Conservation (phyloP, 2,113 vertebrate genomes). For the Anoplopoma fimbria region DNA sequence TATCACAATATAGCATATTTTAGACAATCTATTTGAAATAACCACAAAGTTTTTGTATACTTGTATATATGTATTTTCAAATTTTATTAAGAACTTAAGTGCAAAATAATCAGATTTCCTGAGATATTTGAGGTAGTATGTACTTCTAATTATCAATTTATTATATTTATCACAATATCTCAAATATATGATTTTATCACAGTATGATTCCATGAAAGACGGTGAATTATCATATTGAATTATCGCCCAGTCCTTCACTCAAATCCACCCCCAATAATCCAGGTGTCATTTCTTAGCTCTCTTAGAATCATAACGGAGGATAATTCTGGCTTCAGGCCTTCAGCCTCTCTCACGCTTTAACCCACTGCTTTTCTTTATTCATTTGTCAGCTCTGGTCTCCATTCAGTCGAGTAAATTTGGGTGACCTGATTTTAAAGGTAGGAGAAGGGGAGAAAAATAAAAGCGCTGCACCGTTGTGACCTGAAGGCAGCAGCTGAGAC, state of each 20-base stretch:
- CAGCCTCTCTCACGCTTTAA: conserved; percentile 4
- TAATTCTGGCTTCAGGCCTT: background rate
- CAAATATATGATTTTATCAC: no score
- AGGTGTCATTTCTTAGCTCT: no score
- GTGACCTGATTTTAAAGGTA: conserved; percentile 60
- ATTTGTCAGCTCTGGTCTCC: background rate
- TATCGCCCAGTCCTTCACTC: no score
- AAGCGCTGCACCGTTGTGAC: conserved; percentile 8
- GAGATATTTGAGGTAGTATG: background rate
- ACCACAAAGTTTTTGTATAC: background rate
- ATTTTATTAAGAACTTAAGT: background rate
- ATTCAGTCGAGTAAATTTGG: conserved; percentile 32
- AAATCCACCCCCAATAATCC: background rate
- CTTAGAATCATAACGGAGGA: no score
- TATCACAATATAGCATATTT: background rate
- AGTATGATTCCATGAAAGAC: no score
- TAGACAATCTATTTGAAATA: background rate
- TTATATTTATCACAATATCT: no score
- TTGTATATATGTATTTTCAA: background rate
- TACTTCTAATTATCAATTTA: background rate
- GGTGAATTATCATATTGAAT: no score
- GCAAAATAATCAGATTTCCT: background rate
- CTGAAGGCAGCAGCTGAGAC: conserved; percentile 42
- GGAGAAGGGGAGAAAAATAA: background rate
- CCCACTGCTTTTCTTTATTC: conserved; percentile 3